phyloP scores from a whole-genome alignment of 2,888 invertebrate species.

The Seira musarum region DNA sequence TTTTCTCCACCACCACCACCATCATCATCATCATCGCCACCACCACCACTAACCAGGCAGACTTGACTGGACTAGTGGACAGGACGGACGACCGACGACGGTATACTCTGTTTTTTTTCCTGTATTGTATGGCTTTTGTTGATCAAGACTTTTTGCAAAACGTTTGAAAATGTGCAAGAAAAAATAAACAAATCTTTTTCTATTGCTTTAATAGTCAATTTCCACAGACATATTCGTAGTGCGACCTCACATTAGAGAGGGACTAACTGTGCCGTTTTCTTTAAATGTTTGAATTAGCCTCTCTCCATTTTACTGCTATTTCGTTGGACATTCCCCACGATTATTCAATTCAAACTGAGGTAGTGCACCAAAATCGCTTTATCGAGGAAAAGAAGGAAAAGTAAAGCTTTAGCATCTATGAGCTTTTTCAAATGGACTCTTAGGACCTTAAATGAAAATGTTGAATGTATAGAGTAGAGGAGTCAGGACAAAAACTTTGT shows the following conservation, averaged over 20 bases:
- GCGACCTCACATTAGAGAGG: too few relatives aligned
- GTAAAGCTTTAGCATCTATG: background rate
- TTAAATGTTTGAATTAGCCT: too few relatives aligned
- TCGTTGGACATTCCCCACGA: too few relatives aligned
- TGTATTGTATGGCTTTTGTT: too few relatives aligned
- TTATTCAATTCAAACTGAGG: too few relatives aligned
- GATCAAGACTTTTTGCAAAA: too few relatives aligned
- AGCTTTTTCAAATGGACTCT: slow-evolving; percentile 8
- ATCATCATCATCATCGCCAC: background rate
- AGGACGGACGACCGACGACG: too few relatives aligned
- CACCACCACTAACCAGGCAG: background rate
- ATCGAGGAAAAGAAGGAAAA: background rate
- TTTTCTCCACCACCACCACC: background rate
- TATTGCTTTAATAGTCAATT: background rate
- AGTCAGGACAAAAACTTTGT: background rate
- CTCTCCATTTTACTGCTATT: too few relatives aligned
- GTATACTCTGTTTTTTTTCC: too few relatives aligned
- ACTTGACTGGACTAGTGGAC: background rate
- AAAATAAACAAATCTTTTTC: slow-evolving; percentile 11
- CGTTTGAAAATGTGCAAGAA: background rate
- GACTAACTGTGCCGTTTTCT: too few relatives aligned
- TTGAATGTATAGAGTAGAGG: background rate
- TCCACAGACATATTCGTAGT: too few relatives aligned
- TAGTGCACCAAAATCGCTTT: background rate
- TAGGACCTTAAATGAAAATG: slow-evolving; percentile 6